phyloP scores from a whole-genome alignment of 1,140 invertebrate genomes.

The Drosophila jambulina region DNA sequence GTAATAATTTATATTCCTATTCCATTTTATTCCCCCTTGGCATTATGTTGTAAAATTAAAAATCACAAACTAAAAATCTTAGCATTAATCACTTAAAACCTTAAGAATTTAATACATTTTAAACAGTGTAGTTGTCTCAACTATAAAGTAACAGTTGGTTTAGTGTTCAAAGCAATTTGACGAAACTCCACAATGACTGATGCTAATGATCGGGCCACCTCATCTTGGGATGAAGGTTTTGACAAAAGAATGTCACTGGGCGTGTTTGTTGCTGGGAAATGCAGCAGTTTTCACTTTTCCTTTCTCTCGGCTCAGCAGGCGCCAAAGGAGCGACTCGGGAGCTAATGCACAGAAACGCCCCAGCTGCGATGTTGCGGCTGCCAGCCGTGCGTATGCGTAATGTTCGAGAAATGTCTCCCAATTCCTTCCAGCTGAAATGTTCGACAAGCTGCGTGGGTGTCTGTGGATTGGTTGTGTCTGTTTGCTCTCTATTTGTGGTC shows the following conservation, averaged over 20 bases:
- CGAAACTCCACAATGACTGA: conserved; percentile 8
- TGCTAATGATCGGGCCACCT: conserved; percentile 37
- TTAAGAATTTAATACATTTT: neutral
- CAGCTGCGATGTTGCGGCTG: conserved; percentile 54
- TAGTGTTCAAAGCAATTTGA: conserved; percentile 17
- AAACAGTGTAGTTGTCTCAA: too few species aligned
- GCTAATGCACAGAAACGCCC: conserved; percentile 19
- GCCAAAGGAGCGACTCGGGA: neutral
- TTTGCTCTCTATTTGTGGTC: conserved; percentile 45
- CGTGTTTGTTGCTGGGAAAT: neutral
- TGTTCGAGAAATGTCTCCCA: conserved; percentile 40
- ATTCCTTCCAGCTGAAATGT: conserved; percentile 33
- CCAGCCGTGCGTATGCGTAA: conserved; percentile 71
- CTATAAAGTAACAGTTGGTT: neutral
- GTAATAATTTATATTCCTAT: too few species aligned
- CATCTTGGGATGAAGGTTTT: conserved; percentile 8
- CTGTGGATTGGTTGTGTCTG: conserved; percentile 8
- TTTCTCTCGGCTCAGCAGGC: conserved; percentile 5
- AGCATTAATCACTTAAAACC: neutral
- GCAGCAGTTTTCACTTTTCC: conserved; percentile 27
- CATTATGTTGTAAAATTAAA: too few species aligned
- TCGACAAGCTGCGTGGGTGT: conserved; percentile 32
- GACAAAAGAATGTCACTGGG: conserved; percentile 38
- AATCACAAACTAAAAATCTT: too few species aligned
- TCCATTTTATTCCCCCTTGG: too few species aligned